Conservation (phyloP, 2,797 vertebrate genomes). For the Rachycentron canadum region DNA sequence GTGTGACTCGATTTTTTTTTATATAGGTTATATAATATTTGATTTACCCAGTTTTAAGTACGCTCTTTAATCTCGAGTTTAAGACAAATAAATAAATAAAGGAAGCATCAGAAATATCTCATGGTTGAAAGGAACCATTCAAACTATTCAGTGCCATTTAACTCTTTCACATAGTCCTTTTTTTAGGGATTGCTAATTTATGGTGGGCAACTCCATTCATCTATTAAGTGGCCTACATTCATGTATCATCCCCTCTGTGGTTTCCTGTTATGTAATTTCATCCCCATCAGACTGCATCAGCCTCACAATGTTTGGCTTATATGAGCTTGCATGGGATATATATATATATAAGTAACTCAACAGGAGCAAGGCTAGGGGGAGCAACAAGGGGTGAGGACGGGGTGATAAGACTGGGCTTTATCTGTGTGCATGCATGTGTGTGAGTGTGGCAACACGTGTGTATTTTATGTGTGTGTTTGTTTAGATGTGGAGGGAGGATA, state of each 20-base stretch:
- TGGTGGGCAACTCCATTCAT: constrained; percentile 64
- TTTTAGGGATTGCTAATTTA: constrained; percentile 45
- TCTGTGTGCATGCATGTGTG: constrained; percentile 6
- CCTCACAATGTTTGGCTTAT: constrained; percentile 75
- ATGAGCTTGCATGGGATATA: constrained; percentile 70
- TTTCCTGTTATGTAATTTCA: constrained; percentile 84
- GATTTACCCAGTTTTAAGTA: not conserved
- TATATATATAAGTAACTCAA: constrained; percentile 72
- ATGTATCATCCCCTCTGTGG: constrained; percentile 61
- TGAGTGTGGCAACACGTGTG: not conserved
- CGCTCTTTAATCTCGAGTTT: not conserved
- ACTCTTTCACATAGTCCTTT: constrained; percentile 26
- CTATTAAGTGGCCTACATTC: constrained; percentile 73
- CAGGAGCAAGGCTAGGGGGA: constrained; percentile 37
- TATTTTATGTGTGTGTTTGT: constrained; percentile 11
- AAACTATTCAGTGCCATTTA: constrained; percentile 31
- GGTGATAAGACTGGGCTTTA: constrained; percentile 22
- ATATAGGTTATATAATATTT: not conserved
- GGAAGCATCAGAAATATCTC: not conserved
- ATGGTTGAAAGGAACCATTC: not conserved
- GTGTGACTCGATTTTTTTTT: not conserved
- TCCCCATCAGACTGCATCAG: constrained; percentile 84
- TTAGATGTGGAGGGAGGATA: constrained; percentile 26
- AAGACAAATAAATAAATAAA: not conserved
- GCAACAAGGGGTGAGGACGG: constrained; percentile 41